These are phyloP conservation scores for Lamellibrachia luymesi DNA, from an alignment of 1,140 invertebrate genomes.

Conservation along the genomic window DNA sequence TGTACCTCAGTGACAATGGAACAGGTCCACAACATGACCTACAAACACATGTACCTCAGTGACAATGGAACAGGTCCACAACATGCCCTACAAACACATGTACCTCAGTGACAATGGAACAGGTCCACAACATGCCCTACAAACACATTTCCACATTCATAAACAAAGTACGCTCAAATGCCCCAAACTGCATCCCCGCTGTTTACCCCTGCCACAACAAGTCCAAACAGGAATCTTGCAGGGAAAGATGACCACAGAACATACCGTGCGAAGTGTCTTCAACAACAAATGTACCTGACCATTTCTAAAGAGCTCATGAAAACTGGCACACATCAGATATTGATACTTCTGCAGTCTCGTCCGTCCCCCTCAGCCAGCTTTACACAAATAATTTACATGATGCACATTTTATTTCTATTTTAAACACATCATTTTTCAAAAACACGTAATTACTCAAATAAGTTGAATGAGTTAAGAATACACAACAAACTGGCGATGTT, in stretches of 20 bases:
- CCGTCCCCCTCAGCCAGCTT: neutral
- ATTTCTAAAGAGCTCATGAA: neutral
- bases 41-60: no score
- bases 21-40: no score
- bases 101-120: no score
- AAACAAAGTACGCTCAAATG: slow-evolving; percentile 32
- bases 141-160: no score
- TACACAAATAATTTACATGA: neutral
- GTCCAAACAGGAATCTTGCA: slow-evolving; percentile 74
- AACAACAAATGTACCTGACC: neutral
- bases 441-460: neutral
- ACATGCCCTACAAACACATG: no score
- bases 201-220: slow-evolving; percentile 65
- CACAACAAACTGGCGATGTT: no score
- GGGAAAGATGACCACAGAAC: slow-evolving; percentile 7
- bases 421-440: neutral
- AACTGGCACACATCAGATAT: neutral
- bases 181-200: slow-evolving; percentile 67
- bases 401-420: neutral
- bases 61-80: no score
- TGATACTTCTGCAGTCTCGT: neutral
- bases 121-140: no score
- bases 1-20: no score
- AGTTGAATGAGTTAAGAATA: neutral
- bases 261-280: neutral